A percentile compares a stretch with the other conserved stretches of the same genome.
Evolutionary conservation across 2,888 invertebrate species (phyloP).

Genomic region (Trachelus tabidus): DNA sequence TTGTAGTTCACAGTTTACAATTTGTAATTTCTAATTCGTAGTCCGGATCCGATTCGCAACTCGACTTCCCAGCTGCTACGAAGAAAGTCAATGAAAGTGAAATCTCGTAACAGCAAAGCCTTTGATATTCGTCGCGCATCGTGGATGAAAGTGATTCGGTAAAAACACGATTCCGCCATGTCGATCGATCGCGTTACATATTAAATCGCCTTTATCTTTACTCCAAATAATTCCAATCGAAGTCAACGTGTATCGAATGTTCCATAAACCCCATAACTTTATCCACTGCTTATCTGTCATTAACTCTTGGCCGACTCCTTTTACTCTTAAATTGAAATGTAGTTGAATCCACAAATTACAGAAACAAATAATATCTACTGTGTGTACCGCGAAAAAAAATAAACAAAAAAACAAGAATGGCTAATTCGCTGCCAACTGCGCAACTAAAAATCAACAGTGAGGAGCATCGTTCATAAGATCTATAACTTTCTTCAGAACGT

Average conservation of each 20-base stretch:
- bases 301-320: neutral
- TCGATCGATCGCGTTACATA: conserved; percentile 15
- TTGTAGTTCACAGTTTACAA: conserved; percentile 3
- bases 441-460: neutral
- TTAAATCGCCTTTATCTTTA: neutral
- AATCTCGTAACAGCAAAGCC: conserved; percentile 39
- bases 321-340: too few relatives aligned
- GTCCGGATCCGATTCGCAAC: neutral
- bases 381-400: neutral
- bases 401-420: neutral
- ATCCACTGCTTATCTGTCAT: neutral
- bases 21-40: neutral
- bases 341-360: too few relatives aligned
- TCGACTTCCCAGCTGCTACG: conserved; percentile 9
- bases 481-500: neutral
- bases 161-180: conserved; percentile 32
- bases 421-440: neutral
- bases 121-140: conserved; percentile 31
- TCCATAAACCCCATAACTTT: neutral
- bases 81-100: conserved; percentile 54
- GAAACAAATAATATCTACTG: neutral
- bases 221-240: neutral
- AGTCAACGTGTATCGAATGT: neutral
- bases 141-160: conserved; percentile 43
- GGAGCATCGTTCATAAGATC: neutral